Evolutionary conservation across 2,797 vertebrate species (phyloP).

Genomic region (Chrysolophus pictus): DNA sequence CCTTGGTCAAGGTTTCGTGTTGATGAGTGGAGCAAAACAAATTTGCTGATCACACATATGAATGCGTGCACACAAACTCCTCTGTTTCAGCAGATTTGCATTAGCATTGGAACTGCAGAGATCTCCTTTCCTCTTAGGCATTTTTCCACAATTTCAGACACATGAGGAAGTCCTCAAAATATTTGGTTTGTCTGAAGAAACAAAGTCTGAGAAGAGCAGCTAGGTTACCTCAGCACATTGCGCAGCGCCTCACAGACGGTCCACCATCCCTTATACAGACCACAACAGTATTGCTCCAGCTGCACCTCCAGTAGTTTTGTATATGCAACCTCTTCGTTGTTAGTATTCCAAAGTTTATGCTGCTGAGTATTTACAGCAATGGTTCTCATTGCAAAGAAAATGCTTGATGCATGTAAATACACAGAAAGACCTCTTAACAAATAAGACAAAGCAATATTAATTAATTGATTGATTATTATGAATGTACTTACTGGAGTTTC

Average conservation of each 20-base stretch:
- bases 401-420: rapidly evolving
- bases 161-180: neutral
- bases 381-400: neutral
- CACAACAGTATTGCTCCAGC: neutral
- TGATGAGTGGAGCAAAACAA: neutral
- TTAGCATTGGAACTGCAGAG: neutral
- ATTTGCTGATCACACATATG: neutral
- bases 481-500: neutral
- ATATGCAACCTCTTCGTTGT: neutral
- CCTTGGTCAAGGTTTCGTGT: neutral
- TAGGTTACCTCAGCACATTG: neutral
- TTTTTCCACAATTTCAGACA: neutral
- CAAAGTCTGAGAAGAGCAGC: neutral
- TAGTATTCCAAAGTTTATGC: neutral
- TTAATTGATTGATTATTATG: neutral
- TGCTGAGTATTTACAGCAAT: neutral
- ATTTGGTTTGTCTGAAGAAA: neutral
- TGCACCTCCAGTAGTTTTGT: neutral
- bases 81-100: neutral
- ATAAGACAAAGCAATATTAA: neutral
- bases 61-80: rapidly evolving
- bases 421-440: neutral
- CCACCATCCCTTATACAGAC: neutral
- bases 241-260: rapidly evolving
- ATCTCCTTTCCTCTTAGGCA: neutral